Evolutionary conservation across 2,888 invertebrate species (phyloP), one percentile per base, ranked within the genome.

Genomic region (Blastobasis adustella): DNA sequence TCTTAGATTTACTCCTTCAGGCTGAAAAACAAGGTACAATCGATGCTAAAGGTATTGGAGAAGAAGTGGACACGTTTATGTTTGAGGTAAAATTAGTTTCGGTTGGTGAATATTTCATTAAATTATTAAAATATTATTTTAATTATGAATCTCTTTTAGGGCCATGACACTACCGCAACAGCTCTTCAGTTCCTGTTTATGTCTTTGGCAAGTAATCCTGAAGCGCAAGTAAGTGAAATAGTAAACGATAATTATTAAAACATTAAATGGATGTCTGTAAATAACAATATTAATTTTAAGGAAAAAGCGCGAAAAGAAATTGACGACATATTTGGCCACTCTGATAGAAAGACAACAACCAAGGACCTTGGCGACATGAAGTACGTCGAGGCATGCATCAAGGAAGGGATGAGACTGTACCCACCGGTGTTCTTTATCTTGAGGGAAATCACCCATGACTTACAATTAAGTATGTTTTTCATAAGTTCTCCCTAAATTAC

Each of bases 381-480:
- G 52, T 93, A 93, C 63, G 76, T 93, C 54, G 93, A 93, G 56
- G 90, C 91, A 55, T 93, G 92, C 60, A 91, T 93, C 45, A 93
- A 93, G 66, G 93, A 93, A 71, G 85, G 92, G 0, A 62, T 93
- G 43, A 76, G 93, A 49, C 73, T 94, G 6, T 92, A 90, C 60
- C 93, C 94, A 5, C 92, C 92, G 48, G 92, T 93, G 4, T 92
- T 92, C 1, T 89, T 92, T 58, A 90, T 93, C 63, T 90, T 91
- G 7, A 89, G 93, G 51, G 73, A 69, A 49, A 65, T 93, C 37
- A 79, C 78, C 4, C 90, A 91, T 64, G 90, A 91, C 57, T 79
- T 92, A 10, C 74, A 77, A 55, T 74, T 93, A 58, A 91, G 92
- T 91, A 74, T 73, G 81, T 48, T 37, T 23, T 8, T 46, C 5